Evolutionary conservation across 2,888 invertebrate species (phyloP).

Genomic region (Caenorhabditis doughertyi): DNA sequence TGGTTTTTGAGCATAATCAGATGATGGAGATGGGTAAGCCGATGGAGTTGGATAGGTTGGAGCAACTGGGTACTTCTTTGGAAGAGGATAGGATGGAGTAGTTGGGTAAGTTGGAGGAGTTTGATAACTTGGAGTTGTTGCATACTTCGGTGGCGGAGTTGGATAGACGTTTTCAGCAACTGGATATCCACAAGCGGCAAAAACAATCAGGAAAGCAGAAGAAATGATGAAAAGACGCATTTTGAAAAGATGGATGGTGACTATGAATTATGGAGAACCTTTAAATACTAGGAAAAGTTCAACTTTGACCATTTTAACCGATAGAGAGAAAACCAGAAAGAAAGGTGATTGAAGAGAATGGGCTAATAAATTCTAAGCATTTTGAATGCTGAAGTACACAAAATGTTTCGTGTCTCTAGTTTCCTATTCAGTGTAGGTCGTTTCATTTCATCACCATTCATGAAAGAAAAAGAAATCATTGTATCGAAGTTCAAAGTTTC

Average conservation of each 20-base stretch:
- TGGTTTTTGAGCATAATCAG: constrained; percentile 4
- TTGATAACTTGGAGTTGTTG: constrained; percentile 18
- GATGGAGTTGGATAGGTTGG: constrained; percentile 18
- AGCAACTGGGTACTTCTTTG: neutral
- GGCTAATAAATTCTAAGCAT: no score
- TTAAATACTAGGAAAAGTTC: neutral
- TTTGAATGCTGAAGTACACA: no score
- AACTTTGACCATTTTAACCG: no score
- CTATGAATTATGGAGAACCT: neutral
- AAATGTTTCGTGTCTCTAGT: no score
- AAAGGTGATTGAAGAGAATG: no score
- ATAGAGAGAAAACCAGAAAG: no score
- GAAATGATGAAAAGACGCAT: constrained; percentile 35
- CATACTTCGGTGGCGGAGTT: constrained; percentile 37
- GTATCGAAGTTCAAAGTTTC: no score
- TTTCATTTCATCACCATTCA: no score
- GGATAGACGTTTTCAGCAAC: constrained; percentile 27
- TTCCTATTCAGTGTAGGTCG: no score
- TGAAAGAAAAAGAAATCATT: no score
- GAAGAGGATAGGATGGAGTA: constrained; percentile 1
- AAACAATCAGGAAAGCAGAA: constrained; percentile 24
- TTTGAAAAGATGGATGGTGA: neutral
- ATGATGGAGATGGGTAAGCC: constrained; percentile 11
- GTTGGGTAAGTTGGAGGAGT: constrained; percentile 16
- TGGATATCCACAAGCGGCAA: constrained; percentile 23